A percentile compares a stretch with the other conserved stretches of the same genome.
These are phyloP conservation scores for Corbicula japonica DNA, from an alignment of 2,888 invertebrate species.

Conservation along the genomic window DNA sequence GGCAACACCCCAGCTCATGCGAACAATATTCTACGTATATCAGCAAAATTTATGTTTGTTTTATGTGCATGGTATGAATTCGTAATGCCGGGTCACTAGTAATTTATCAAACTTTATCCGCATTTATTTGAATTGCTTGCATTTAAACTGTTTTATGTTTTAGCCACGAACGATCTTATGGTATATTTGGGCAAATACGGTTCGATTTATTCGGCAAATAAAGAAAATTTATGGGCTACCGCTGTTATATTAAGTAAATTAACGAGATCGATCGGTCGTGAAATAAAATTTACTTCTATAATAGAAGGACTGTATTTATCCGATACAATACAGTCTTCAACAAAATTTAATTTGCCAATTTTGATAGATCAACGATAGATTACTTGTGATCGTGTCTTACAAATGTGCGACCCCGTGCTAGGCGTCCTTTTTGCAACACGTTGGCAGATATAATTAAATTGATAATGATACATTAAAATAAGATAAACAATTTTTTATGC, in stretches of 20 bases:
- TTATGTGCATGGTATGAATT: no score
- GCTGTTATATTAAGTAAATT: conserved; percentile 6
- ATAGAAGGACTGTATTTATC: neutral
- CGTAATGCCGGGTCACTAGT: no score
- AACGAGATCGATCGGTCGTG: conserved; percentile 17
- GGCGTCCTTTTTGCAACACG: conserved; percentile 1
- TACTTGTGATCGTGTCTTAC: conserved; percentile 18
- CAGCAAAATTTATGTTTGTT: no score
- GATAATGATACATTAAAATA: conserved; percentile 20
- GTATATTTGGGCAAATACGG: no score
- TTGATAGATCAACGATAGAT: conserved; percentile 9
- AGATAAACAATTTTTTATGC: no score
- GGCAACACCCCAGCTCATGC: no score
- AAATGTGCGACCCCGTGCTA: conserved; percentile 21
- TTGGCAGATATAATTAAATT: conserved; percentile 35
- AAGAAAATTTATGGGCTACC: conserved; percentile 10
- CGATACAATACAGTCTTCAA: conserved; percentile 13
- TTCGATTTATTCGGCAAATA: conserved; percentile 18
- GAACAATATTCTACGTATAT: no score
- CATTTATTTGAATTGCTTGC: no score
- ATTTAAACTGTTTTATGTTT: no score
- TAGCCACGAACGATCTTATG: no score
- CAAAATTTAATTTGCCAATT: conserved; percentile 33
- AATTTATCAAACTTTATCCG: no score
- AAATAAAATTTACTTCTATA: conserved; percentile 29